Evolutionary conservation across 2,888 invertebrate species (phyloP).

Genomic region (Limnephilus auricula): DNA sequence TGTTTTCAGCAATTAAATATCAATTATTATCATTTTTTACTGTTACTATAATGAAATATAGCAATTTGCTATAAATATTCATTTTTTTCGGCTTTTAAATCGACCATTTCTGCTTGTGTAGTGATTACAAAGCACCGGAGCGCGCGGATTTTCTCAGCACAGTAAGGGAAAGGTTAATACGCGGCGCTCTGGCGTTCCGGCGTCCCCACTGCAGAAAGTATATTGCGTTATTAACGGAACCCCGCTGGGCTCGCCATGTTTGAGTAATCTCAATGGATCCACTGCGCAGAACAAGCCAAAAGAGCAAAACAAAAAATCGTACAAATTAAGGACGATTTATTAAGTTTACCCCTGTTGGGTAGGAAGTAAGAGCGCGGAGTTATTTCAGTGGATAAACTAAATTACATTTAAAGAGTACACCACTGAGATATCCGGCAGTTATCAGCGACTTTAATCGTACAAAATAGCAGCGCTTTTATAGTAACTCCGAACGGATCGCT

Average conservation of each 20-base stretch:
- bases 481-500: slow-evolving; percentile 40
- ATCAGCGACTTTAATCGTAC: slow-evolving; percentile 49
- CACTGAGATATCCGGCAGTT: slow-evolving; percentile 47
- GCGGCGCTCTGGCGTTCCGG: not conserved
- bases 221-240: slow-evolving; percentile 39
- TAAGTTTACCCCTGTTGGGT: slow-evolving; percentile 46
- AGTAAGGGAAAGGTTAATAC: no score
- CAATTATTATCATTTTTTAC: no score
- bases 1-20: no score
- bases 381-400: slow-evolving; percentile 53
- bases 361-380: slow-evolving; percentile 38
- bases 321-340: slow-evolving; percentile 57
- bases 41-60: no score
- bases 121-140: no score
- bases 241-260: slow-evolving; percentile 38
- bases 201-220: slow-evolving; percentile 41
- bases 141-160: no score
- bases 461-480: slow-evolving; percentile 44
- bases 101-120: no score
- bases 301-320: slow-evolving; percentile 45
- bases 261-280: slow-evolving; percentile 29
- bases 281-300: slow-evolving; percentile 17
- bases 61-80: no score
- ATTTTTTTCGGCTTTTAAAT: no score
- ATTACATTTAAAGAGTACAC: slow-evolving; percentile 55